Base-by-base conservation (phyloP, 2,797 vertebrate species). In the Aratinga solstitialis region DNA sequence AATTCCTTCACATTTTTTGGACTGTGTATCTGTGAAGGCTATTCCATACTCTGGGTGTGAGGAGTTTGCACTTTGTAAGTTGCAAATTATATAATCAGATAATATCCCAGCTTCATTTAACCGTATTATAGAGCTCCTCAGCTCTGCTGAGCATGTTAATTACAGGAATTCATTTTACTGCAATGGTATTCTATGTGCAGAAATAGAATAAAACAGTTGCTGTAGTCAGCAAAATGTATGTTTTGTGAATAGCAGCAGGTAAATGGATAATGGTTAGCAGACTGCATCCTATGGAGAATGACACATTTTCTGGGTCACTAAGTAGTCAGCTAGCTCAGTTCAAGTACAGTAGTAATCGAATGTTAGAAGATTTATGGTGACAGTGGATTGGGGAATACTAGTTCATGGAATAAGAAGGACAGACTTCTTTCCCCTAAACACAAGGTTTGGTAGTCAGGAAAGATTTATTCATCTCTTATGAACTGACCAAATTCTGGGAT, bases 161-260 rank as follows among this genome's bases (percentile, higher is more conserved):
- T 96, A 85, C 54, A 86, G 73, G 65, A 96, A 95, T 92, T 96
- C 77, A 93, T 97, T 97, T 96, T 95, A 91, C 32, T 26, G 77
- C 93, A 42, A 93, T 48, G 48, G 61, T 94, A 66, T 96, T 95
- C 76, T 84, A 68, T 84, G 89, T 88, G 56, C 65, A 95, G 68
- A 96, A 97, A 97, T 82, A 94, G 58, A 65, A 72, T 91, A 45
- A 84, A 86, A 54, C 56, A 43, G 72, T 95, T 87, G 65, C 81
- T 92, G 84, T 92, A 95, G 92, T 96, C 77, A 96, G 68, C 92
- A 97, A 88, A 96, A 71, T 47, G 24, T 63, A 20, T 77, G 11
- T 87, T 75, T 92, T 87, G 50, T 84, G 53, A 69, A 51, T 45
- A 89, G 45, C 89, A 84, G 83, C 53, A 84, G 67, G 67, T 90